Evolutionary conservation across 2,797 vertebrate species (phyloP).

Genomic region (Spondyliosoma cantharus): DNA sequence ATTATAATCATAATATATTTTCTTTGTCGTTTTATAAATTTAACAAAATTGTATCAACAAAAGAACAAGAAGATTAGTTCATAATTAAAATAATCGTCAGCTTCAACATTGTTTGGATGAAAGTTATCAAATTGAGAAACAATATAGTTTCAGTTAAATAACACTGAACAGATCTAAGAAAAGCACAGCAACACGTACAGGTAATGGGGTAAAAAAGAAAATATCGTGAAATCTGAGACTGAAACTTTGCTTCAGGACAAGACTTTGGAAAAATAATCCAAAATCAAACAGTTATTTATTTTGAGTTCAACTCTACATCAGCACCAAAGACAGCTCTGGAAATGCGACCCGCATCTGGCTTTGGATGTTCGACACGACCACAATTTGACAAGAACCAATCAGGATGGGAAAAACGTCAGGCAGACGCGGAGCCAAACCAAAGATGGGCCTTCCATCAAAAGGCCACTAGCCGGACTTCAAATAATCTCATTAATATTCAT

Average conservation of each 20-base stretch:
- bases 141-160: neutral
- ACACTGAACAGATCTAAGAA: neutral
- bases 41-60: neutral
- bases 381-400: neutral
- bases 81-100: neutral
- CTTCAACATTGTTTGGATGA: neutral
- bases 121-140: neutral
- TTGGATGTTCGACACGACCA: neutral
- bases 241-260: neutral
- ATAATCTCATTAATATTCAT: conserved; percentile 59
- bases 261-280: neutral
- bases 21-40: neutral
- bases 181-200: neutral
- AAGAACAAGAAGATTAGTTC: neutral
- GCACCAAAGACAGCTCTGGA: conserved; percentile 13
- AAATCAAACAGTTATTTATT: neutral
- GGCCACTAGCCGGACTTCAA: conserved; percentile 30
- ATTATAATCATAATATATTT: neutral
- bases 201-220: neutral
- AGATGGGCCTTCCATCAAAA: conserved; percentile 22
- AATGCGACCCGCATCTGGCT: conserved; percentile 1
- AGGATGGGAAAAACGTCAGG: neutral
- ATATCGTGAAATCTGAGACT: neutral
- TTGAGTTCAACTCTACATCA: neutral
- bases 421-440: conserved; percentile 2